Base-by-base conservation (phyloP, 2,888 invertebrate species). In the Silvanus unidentatus region DNA sequence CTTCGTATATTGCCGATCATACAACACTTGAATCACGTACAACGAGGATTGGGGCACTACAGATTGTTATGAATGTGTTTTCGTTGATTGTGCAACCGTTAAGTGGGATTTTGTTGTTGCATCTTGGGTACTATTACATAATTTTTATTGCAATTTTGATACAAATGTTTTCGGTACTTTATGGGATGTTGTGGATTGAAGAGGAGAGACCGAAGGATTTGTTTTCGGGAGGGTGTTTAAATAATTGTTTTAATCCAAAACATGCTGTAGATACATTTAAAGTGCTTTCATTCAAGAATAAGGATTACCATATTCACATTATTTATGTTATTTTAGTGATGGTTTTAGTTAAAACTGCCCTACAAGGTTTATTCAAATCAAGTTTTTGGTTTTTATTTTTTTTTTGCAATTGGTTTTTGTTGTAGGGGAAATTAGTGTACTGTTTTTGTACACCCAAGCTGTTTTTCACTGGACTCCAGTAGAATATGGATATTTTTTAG, bases 381-480 rank as follows among this genome's bases (percentile, higher is more conserved):
- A 22, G 8, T 5, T n/a, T n/a, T 22, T 22, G 22, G 8, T 22
- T 22, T 22, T 22, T 22, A 5, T 22, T 3, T 22, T 22, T 22
- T 8, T 5, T 22, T 22, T 22, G 22, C 8, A 22, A 22, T 22
- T 22, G n/a, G n/a, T 46, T 44, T 44, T 36, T 47, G 47, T 74
- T 76, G 48, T 70, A 80, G 80, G 79, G 67, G 79, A 80, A 73
- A 72, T 73, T 64, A 77, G 75, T 66, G 74, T 79, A 64, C 73
- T 76, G 16, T 79, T 77, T 68, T 74, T 79, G 68, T 80, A 79
- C 65, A 75, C 76, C 4, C 74, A 79, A 57, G 75, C 75, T 70
- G 75, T 75, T 62, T 80, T 75, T 70, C 75, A 77, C 57, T 80
- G 80, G 77, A 78, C 78, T 55, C 77, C 77, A 55, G 74, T 78